Base-by-base conservation (phyloP, 2,797 vertebrate species). In the Uromys caudimaculatus region DNA sequence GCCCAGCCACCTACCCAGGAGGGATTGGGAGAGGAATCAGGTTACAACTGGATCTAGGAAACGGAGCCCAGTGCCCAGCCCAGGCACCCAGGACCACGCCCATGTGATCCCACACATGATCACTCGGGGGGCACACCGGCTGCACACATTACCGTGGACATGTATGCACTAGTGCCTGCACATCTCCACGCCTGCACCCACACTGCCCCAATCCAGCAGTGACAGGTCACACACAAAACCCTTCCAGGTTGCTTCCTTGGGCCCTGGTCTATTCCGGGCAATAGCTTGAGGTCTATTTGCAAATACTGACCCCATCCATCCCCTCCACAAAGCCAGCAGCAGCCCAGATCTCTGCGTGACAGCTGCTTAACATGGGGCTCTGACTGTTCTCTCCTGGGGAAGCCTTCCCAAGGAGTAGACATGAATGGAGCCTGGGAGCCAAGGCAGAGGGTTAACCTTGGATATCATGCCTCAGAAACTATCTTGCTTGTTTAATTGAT, bases 1-100 rank as follows among this genome's bases (percentile, higher is more conserved):
- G 97, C 44, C 99, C 99, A 0, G 99, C 99, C 97, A 99, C 99
- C 99, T 99, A 98, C 50, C n/a, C 67, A 1, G 83, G 96, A 95
- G 23, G 21, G 52, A 0, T 11, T 0, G 60, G 38, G 16, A 35
- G 19, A 2, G 35, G 12, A 86, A 86, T 76, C 50, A 60, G 81
- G 23, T 17, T 29, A 38, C 21, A 50, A 24, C 7, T 35, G n/a
- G 19, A 58, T 3, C 29, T 0, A 7, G 44, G 32, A 47, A 27
- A 78, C 19, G 44, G 4, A 47, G 27, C 21, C 32, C 32, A 11
- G 73, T 62, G 41, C 73, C 73, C 23, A 64, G 58, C 29, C 32
- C 58, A 38, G 73, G 12, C 54, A 64, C 32, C 41, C 32, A 12
- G 73, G 23, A 77, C 23, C 13, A 62, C 27, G 58, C 32, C 62